Percentiles rank a stretch among this genome's conserved stretches.
Evolutionary conservation across 2,888 invertebrate genomes (phyloP).

Genomic region (Apamea monoglypha): DNA sequence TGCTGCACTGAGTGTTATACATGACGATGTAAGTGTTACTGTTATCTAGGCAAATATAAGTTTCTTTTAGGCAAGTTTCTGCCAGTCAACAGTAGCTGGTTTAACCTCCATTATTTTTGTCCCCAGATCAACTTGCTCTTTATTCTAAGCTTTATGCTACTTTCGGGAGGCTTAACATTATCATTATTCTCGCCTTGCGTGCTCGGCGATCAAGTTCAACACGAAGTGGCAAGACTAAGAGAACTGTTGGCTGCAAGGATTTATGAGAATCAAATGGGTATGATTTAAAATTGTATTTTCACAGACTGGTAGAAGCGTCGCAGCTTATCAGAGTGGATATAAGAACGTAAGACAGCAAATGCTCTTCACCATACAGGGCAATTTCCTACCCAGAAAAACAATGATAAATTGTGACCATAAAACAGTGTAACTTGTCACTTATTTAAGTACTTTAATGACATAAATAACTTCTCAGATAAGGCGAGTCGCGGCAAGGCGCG

Average conservation of each 20-base stretch:
- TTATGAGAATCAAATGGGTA: slow-evolving; percentile 80
- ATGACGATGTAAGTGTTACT: slow-evolving; percentile 23
- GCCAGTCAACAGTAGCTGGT: neutral
- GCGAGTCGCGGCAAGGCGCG: slow-evolving; percentile 77
- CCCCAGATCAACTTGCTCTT: neutral
- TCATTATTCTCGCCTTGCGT: slow-evolving; percentile 37
- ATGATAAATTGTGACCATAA: no score
- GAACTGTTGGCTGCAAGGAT: slow-evolving; percentile 76
- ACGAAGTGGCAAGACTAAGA: slow-evolving; percentile 31
- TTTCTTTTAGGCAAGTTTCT: neutral
- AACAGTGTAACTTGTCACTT: neutral
- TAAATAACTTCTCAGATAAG: slow-evolving; percentile 79
- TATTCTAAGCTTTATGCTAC: slow-evolving; percentile 6
- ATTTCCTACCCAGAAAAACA: neutral
- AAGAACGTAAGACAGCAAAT: neutral
- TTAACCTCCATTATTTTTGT: slow-evolving; percentile 7
- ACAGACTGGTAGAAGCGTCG: no score
- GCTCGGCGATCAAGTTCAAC: slow-evolving; percentile 31
- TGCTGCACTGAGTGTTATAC: slow-evolving; percentile 4
- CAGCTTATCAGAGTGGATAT: neutral
- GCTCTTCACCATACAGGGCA: neutral
- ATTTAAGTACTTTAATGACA: neutral
- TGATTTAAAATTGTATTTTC: slow-evolving; percentile 2
- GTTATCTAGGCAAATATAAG: neutral
- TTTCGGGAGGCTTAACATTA: slow-evolving; percentile 26